Base-by-base conservation (phyloP, 2,113 vertebrate genomes). In the Chloropsis cyanopogon region DNA sequence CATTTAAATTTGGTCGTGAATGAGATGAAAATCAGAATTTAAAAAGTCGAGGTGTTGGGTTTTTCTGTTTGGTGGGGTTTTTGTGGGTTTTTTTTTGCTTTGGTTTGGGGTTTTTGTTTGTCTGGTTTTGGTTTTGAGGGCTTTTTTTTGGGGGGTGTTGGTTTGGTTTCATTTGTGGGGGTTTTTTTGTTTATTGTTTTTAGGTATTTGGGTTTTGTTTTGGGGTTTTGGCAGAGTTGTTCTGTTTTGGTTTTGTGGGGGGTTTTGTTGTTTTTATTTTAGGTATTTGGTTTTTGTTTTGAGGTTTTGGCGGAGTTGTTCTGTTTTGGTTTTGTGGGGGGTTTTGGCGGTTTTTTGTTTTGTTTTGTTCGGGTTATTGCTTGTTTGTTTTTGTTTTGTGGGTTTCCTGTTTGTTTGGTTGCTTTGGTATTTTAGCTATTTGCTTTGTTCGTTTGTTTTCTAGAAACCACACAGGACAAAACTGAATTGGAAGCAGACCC, bases 101-200 rank as follows among this genome's bases (percentile, higher is more conserved):
- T 31, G 16, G 12, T 24, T 61, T 70, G 12, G 6, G 20, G 12
- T 2, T 10, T 42, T 41, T 39, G 7, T 13, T 47, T 25, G 4
- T 10, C 33, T 52, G 18, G 21, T 31, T 54, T 53, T 23, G 11
- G 10, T 42, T 52, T 35, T 52, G 12, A 13, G 9, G 15, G 5
- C 3, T 10, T 14, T 28, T 60, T 39, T 23, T 14, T 3, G 10
- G 8, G 4, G 3, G 1, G 1, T 10, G 3, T 11, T 28, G 15
- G 24, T 37, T 76, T 31, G 5, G 0, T 49, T 66, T 75, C 24
- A 8, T 49, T 52, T 16, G 3, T 21, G 11, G 5, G 4, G 11
- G 1, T 1, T 53, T 28, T 26, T 8, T 16, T 6, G 9, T 53
- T 14, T 3, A 4, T 4, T 29, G 19, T 35, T 44, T 57, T 47